A percentile compares a stretch with the other conserved stretches of the same genome.
phyloP scores from a whole-genome alignment of 2,797 vertebrate species.

The Percopsis omiscomaycus region DNA sequence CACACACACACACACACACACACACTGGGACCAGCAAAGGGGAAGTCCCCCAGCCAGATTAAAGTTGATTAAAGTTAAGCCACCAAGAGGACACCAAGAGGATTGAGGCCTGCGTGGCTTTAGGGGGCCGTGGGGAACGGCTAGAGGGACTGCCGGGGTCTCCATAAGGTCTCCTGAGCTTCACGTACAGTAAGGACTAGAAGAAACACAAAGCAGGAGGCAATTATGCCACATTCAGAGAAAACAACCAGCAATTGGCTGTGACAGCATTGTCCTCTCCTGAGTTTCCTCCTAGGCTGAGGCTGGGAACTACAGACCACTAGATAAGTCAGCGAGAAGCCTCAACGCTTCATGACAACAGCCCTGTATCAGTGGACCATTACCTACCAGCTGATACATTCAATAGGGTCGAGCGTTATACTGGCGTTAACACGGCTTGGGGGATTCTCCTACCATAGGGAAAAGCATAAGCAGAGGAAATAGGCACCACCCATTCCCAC shows the following conservation, averaged over 20 bases:
- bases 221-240: neutral
- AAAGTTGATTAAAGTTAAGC: constrained; percentile 10
- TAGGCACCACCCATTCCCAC: no score
- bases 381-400: no score
- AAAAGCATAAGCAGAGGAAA: no score
- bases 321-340: constrained; percentile 7
- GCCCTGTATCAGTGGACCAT: constrained; percentile 1
- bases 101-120: neutral
- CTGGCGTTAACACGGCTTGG: no score
- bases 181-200: constrained; percentile 2
- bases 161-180: no score
- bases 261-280: neutral
- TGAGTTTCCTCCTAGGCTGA: neutral
- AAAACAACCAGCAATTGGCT: neutral
- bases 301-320: constrained; percentile 4
- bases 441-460: no score
- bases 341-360: constrained; percentile 3
- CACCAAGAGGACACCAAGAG: neutral
- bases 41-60: constrained; percentile 5
- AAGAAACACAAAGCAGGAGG: neutral
- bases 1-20: neutral
- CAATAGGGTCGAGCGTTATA: no score
- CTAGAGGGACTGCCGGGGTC: constrained; percentile 9
- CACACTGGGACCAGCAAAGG: neutral
- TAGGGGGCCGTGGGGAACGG: neutral